A percentile compares a stretch with the other conserved stretches of the same genome.
phyloP scores from a whole-genome alignment of 2,113 vertebrate species.

The Calypte anna region DNA sequence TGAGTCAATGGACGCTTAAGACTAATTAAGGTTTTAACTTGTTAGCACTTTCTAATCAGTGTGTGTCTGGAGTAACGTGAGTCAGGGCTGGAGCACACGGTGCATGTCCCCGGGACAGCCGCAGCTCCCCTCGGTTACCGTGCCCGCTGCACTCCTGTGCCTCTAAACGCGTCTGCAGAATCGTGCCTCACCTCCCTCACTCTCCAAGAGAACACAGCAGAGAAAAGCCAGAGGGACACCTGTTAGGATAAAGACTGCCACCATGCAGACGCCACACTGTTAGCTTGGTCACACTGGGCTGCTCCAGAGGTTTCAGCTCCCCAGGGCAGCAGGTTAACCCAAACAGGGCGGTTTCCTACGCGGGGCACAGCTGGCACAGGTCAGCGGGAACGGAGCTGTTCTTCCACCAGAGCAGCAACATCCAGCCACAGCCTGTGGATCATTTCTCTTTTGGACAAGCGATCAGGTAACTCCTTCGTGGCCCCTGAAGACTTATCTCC shows the following conservation, averaged over 20 bases:
- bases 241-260: background rate
- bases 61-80: accelerated
- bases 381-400: background rate
- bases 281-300: background rate
- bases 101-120: accelerated
- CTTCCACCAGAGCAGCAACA: background rate
- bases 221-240: background rate
- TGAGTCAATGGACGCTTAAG: background rate
- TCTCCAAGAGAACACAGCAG: too few species aligned
- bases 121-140: background rate
- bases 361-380: background rate
- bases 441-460: background rate
- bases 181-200: accelerated
- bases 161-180: background rate
- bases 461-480: background rate
- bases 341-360: background rate
- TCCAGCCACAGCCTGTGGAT: accelerated
- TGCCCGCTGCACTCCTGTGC: background rate
- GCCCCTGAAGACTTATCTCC: background rate
- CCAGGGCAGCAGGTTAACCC: background rate
- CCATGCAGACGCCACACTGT: accelerated
- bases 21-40: background rate
- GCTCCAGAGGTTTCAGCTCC: background rate
- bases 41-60: background rate
- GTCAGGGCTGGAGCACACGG: background rate